A percentile compares a stretch with the other conserved stretches of the same genome.
These are phyloP conservation scores for Centropus unirufus DNA, from an alignment of 2,113 vertebrate species.

Conservation along the genomic window DNA sequence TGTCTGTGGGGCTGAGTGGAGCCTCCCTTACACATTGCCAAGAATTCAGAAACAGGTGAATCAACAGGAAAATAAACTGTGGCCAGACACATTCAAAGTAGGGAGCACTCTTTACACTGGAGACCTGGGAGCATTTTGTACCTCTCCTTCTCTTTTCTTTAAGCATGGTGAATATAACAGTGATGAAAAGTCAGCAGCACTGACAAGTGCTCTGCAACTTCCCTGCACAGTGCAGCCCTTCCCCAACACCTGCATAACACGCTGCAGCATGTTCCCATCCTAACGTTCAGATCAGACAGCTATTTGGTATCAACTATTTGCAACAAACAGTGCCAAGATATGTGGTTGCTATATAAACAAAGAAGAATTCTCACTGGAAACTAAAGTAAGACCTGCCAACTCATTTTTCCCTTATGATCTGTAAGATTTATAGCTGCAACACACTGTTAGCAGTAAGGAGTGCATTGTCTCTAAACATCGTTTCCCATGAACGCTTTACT, in stretches of 20 bases:
- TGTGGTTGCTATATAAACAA: constrained; percentile 3
- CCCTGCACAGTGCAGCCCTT: fast-evolving
- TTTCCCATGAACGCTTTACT: not conserved
- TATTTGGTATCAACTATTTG: not conserved
- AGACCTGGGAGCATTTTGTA: not conserved
- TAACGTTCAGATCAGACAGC: not conserved
- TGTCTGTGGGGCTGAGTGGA: not conserved
- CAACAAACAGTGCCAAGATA: not conserved
- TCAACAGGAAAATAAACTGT: not conserved
- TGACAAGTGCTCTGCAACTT: not conserved
- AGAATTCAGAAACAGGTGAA: not conserved
- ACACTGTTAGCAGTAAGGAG: not conserved
- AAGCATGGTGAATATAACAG: not conserved
- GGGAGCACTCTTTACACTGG: fast-evolving
- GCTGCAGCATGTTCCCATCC: not conserved
- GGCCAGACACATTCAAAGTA: not conserved
- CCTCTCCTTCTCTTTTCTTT: not conserved
- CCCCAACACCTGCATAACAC: not conserved
- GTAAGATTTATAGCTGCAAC: not conserved
- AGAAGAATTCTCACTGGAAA: not conserved
- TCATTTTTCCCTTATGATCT: not conserved
- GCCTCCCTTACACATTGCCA: fast-evolving
- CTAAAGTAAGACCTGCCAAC: not conserved
- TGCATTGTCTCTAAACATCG: fast-evolving
- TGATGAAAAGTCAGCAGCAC: not conserved